These are phyloP conservation scores for Rhizomys pruinosus DNA, from an alignment of 2,113 vertebrate genomes.

Conservation along the genomic window DNA sequence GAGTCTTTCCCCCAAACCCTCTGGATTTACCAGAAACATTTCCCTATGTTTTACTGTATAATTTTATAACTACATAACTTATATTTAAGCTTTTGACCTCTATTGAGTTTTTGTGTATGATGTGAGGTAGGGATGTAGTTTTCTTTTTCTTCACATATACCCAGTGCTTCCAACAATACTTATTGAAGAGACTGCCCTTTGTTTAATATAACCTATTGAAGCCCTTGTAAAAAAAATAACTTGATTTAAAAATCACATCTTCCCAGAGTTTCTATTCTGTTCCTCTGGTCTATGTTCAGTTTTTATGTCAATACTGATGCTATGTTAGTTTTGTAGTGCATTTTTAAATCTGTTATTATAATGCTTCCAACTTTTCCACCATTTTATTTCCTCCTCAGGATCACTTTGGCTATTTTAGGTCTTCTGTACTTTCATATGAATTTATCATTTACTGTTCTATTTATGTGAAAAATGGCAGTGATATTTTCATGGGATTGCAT, in stretches of 20 bases:
- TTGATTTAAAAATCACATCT: not conserved
- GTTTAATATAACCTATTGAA: not conserved
- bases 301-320: too few species aligned
- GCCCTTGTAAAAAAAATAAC: not conserved
- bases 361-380: not conserved
- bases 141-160: not conserved
- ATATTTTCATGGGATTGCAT: not conserved
- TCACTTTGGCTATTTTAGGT: not conserved
- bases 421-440: not conserved
- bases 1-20: not conserved
- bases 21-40: not conserved
- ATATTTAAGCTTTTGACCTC: not conserved
- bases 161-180: not conserved
- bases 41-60: not conserved
- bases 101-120: not conserved
- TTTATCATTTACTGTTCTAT: not conserved
- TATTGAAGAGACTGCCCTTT: not conserved
- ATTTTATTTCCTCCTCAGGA: not conserved
- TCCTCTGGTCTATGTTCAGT: not conserved
- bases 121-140: not conserved
- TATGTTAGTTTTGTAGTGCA: too few species aligned
- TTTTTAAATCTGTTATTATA: not conserved
- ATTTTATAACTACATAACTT: not conserved
- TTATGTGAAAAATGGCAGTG: not conserved
- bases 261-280: not conserved